Evolutionary conservation across 2,888 invertebrate genomes (phyloP).

Genomic region (Sphinx pinastri): DNA sequence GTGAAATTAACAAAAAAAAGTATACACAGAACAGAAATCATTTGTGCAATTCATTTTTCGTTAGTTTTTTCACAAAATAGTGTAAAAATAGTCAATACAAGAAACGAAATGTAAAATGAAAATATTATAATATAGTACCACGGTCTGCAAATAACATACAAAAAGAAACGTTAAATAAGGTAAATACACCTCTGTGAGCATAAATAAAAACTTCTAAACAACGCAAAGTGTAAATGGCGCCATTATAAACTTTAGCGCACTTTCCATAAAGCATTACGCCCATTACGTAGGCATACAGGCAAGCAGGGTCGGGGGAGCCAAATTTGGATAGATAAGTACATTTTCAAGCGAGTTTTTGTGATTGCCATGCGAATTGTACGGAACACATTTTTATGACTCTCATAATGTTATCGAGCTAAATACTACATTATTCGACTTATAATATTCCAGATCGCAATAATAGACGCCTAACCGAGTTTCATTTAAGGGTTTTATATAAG

Average conservation of each 20-base stretch:
- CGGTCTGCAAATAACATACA: background rate
- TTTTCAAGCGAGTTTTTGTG: constrained; percentile 35
- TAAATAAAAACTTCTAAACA: constrained; percentile 39
- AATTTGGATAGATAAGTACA: constrained; percentile 15
- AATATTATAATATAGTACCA: background rate
- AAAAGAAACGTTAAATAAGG: background rate
- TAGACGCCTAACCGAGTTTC: constrained; percentile 47
- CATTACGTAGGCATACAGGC: constrained; percentile 27
- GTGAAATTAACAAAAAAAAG: too few species aligned
- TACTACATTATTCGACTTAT: constrained; percentile 44
- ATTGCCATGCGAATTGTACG: constrained; percentile 36
- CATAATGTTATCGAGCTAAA: constrained; percentile 45
- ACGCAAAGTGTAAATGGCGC: constrained; percentile 37
- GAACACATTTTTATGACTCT: constrained; percentile 41
- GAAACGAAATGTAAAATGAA: background rate
- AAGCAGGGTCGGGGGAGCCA: background rate
- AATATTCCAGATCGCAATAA: constrained; percentile 50
- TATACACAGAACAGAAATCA: too few species aligned
- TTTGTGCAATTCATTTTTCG: too few species aligned
- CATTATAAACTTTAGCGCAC: constrained; percentile 32
- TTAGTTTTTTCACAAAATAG: background rate
- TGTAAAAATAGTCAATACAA: background rate
- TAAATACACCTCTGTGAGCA: constrained; percentile 30
- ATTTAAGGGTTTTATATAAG: constrained; percentile 61
- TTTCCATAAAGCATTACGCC: constrained; percentile 39